Percentiles rank a stretch among this genome's conserved stretches.
Evolutionary conservation across 2,113 vertebrate species (phyloP).

Genomic region (Zosterops lateralis): DNA sequence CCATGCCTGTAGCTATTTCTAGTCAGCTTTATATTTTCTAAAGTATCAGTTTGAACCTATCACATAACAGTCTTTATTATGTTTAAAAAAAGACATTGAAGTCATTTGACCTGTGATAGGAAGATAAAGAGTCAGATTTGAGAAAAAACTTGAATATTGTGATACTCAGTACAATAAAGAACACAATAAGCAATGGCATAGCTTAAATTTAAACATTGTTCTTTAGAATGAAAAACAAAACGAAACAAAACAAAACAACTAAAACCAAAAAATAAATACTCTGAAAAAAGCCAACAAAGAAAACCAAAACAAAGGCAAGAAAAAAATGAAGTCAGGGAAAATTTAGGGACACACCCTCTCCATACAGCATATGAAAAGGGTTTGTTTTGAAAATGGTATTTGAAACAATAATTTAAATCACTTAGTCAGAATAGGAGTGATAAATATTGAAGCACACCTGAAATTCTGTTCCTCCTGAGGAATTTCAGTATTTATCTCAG

Average conservation of each 20-base stretch:
- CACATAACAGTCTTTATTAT: not conserved
- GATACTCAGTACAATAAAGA: not conserved
- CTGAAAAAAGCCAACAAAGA: too few relatives aligned
- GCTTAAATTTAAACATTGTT: not conserved
- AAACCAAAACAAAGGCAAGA: not conserved
- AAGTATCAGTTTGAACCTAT: not conserved
- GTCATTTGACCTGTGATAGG: not conserved
- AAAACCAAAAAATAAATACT: not conserved
- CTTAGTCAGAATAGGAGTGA: not conserved
- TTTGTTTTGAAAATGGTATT: not conserved
- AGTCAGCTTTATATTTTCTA: not conserved
- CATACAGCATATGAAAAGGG: not conserved
- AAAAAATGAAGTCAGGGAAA: not conserved
- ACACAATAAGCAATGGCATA: not conserved
- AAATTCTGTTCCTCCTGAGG: not conserved
- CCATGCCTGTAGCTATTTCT: not conserved
- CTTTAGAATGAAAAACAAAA: not conserved
- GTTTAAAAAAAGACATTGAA: not conserved
- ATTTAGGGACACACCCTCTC: not conserved
- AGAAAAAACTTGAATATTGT: not conserved
- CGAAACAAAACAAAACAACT: not conserved
- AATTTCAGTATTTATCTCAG: not conserved
- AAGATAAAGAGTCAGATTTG: not conserved
- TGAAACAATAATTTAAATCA: not conserved
- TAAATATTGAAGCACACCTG: not conserved